phyloP scores from a whole-genome alignment of 2,888 invertebrate genomes.

The Morpho helenor region DNA sequence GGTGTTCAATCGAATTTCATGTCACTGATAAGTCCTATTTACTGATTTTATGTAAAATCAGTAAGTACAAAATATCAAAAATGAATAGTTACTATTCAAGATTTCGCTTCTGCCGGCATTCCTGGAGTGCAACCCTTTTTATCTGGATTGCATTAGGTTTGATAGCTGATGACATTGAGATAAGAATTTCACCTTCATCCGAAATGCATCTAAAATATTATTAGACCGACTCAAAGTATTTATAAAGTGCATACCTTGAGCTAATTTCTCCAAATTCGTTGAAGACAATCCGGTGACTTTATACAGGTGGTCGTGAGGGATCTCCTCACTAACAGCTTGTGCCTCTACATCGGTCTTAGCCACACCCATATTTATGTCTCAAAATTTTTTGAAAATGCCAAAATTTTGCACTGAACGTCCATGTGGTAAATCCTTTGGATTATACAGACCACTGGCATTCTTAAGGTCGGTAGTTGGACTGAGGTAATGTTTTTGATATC shows the following conservation, averaged over 20 bases:
- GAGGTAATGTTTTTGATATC: conserved; percentile 22
- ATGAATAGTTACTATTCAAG: too few species aligned
- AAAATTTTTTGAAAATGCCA: neutral
- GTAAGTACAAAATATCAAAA: too few species aligned
- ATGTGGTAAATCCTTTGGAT: conserved; percentile 20
- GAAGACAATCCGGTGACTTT: conserved; percentile 66
- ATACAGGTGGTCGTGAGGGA: conserved; percentile 63
- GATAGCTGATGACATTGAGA: conserved; percentile 13
- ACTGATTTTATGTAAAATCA: too few species aligned
- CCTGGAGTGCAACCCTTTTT: too few species aligned
- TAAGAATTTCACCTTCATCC: conserved; percentile 14
- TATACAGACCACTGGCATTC: conserved; percentile 18
- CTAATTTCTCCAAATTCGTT: conserved; percentile 60
- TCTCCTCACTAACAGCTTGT: conserved; percentile 45
- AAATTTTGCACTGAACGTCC: conserved; percentile 15
- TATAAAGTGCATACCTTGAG: conserved; percentile 47
- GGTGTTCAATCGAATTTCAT: too few species aligned
- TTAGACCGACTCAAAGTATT: conserved; percentile 7
- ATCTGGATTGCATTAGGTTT: neutral
- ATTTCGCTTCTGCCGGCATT: too few species aligned
- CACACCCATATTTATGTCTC: conserved; percentile 38
- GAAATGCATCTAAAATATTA: conserved; percentile 15
- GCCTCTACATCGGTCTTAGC: conserved; percentile 45
- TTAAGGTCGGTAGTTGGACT: conserved; percentile 25
- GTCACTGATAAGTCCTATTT: too few species aligned